Conservation (phyloP, 2,888 invertebrate genomes). For the Thysanoteuthis rhombus region DNA sequence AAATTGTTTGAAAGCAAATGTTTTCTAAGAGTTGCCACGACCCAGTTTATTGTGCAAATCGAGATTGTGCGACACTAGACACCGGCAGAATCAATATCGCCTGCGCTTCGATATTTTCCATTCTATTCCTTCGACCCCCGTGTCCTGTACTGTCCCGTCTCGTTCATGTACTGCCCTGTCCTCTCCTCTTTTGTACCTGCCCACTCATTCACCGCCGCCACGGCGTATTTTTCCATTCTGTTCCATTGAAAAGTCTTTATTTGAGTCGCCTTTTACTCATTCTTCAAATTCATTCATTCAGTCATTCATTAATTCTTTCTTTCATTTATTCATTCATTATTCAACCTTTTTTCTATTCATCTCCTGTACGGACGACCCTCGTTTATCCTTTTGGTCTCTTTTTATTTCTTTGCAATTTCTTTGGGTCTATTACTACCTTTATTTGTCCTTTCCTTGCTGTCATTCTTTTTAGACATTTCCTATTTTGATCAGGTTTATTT, state of each 20-base stretch:
- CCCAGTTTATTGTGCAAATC: background rate
- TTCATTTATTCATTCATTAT: background rate
- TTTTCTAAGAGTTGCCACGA: background rate
- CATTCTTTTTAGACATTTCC: background rate
- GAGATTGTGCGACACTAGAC: background rate
- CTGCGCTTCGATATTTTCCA: background rate
- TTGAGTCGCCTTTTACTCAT: background rate
- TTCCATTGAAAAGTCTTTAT: background rate
- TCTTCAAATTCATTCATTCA: background rate
- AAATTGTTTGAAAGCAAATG: conserved; percentile 12
- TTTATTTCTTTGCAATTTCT: background rate
- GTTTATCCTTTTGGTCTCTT: background rate
- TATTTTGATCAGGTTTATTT: background rate
- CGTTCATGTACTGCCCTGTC: too few species aligned
- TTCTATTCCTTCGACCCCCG: background rate
- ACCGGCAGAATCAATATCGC: background rate
- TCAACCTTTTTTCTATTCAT: background rate
- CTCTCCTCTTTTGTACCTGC: background rate
- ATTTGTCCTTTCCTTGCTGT: background rate
- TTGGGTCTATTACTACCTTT: background rate
- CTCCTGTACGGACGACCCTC: background rate
- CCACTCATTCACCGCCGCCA: background rate
- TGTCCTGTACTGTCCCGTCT: background rate
- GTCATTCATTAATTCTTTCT: background rate
- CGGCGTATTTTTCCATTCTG: background rate